phyloP scores from a whole-genome alignment of 2,113 vertebrate genomes.

The Taxidea taxus region DNA sequence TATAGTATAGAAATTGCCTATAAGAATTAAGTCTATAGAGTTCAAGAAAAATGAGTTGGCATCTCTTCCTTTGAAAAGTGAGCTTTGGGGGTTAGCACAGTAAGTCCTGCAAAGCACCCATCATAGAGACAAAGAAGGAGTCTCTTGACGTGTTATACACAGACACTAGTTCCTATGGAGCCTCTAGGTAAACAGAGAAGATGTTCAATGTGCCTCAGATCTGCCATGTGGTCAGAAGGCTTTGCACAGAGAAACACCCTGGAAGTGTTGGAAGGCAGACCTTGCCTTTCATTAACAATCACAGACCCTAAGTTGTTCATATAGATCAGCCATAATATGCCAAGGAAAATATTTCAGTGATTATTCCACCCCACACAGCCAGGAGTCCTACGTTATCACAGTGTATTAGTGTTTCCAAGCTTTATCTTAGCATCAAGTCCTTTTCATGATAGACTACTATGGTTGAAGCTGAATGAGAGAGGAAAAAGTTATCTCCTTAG shows the following conservation, averaged over 20 bases:
- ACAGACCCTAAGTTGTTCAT: conserved; percentile 30
- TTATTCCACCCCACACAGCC: conserved; percentile 30
- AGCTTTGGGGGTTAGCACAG: not conserved
- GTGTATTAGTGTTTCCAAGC: not conserved
- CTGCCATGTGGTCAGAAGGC: not conserved
- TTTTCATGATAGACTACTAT: not conserved
- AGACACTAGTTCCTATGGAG: not conserved
- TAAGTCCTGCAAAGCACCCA: not conserved
- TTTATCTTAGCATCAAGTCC: not conserved
- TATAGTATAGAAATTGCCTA: not conserved
- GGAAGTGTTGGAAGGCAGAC: conserved; percentile 3
- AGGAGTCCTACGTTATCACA: conserved; percentile 10
- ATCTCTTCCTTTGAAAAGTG: not conserved
- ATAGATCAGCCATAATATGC: not conserved
- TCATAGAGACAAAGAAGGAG: not conserved
- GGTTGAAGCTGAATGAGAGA: not conserved
- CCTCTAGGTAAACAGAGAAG: conserved; percentile 1
- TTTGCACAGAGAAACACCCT: not conserved
- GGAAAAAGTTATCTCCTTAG: not conserved
- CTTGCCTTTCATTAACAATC: conserved; percentile 18
- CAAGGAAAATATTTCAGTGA: conserved; percentile 54
- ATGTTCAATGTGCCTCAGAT: not conserved
- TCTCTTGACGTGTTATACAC: not conserved
- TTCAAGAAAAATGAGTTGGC: conserved; percentile 14
- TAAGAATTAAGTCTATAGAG: not conserved